Percentiles rank a stretch among this genome's conserved stretches.
phyloP scores from a whole-genome alignment of 2,888 invertebrate species.

The Therioaphis trifolii region DNA sequence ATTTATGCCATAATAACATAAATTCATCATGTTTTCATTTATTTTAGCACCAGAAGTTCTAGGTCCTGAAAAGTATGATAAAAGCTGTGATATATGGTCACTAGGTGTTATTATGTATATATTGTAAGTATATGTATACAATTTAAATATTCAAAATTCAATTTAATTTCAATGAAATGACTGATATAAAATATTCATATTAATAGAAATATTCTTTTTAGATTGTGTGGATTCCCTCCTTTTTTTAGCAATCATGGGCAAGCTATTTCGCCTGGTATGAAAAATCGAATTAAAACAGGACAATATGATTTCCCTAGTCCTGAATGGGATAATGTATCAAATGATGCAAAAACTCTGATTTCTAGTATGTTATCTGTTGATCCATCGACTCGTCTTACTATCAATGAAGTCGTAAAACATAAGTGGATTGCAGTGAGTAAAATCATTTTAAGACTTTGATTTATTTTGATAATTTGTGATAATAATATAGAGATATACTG shows the following conservation, averaged over 20 bases:
- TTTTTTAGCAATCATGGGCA: constrained; percentile 98
- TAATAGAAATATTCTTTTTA: constrained; percentile 67
- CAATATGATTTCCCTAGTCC: constrained; percentile 97
- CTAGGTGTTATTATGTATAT: constrained; percentile 99
- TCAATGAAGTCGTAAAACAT: constrained; percentile 89
- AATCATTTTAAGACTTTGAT: constrained; percentile 3
- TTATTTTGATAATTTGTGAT: constrained; percentile 63
- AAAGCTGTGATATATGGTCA: constrained; percentile 99
- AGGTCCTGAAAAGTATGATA: constrained; percentile 97
- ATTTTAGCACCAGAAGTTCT: constrained; percentile 83
- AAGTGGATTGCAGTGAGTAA: constrained; percentile 85
- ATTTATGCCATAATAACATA: neutral
- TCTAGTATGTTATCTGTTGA: constrained; percentile 94
- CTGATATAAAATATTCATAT: neutral
- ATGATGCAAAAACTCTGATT: constrained; percentile 95
- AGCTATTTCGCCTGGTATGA: constrained; percentile 99
- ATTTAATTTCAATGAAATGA: neutral
- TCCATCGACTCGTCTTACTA: constrained; percentile 87
- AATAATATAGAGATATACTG: constrained; percentile 75
- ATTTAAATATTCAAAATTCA: neutral
- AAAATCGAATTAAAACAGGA: constrained; percentile 92
- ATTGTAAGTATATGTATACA: constrained; percentile 73
- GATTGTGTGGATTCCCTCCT: constrained; percentile 96
- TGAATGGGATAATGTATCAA: constrained; percentile 94
- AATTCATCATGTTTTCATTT: neutral